phyloP scores from a whole-genome alignment of 2,888 invertebrate species.

The Biston betularia region DNA sequence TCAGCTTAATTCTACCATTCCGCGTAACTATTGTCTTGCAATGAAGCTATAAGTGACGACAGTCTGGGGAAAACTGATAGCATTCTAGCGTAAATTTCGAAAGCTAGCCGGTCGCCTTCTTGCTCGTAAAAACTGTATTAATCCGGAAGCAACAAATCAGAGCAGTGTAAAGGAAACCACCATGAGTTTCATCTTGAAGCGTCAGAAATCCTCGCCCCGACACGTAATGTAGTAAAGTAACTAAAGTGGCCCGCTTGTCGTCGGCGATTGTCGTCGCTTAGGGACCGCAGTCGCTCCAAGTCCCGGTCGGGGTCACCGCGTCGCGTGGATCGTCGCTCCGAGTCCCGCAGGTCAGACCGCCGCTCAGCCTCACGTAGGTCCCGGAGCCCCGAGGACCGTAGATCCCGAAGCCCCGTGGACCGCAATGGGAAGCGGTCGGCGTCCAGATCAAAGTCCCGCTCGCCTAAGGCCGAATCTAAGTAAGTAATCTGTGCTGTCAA shows the following conservation, averaged over 20 bases:
- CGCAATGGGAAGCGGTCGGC: constrained; percentile 59
- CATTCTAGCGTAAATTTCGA: neutral
- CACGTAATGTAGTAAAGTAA: constrained; percentile 34
- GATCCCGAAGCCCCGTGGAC: constrained; percentile 27
- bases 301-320: constrained; percentile 64
- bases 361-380: constrained; percentile 48
- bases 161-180: too few relatives aligned
- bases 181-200: neutral
- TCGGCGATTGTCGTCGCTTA: constrained; percentile 46
- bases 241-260: constrained; percentile 45
- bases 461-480: constrained; percentile 74
- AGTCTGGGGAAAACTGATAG: neutral
- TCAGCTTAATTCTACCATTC: too few relatives aligned
- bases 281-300: constrained; percentile 76
- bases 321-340: constrained; percentile 61
- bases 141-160: too few relatives aligned
- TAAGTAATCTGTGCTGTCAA: constrained; percentile 73
- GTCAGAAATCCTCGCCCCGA: constrained; percentile 35
- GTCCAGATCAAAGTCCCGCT: constrained; percentile 80
- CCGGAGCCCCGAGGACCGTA: constrained; percentile 45
- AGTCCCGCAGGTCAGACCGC: constrained; percentile 53
- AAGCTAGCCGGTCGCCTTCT: neutral
- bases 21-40: neutral
- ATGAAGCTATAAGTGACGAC: neutral
- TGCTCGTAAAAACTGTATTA: too few relatives aligned